A percentile compares a stretch with the other conserved stretches of the same genome.
These are phyloP conservation scores for Drosophila orosa DNA, from an alignment of 1,140 invertebrate genomes.

Conservation along the genomic window DNA sequence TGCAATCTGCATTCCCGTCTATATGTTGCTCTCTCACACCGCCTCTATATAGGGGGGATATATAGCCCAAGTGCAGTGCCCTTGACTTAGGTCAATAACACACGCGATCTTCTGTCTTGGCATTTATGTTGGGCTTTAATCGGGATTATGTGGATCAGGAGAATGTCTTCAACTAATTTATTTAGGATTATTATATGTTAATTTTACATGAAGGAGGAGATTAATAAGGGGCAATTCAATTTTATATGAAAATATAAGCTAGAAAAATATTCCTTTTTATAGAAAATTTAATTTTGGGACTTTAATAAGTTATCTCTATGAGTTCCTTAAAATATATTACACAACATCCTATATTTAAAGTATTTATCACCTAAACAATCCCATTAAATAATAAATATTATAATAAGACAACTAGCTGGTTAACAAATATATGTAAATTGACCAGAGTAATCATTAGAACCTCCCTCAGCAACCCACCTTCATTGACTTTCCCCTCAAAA, in stretches of 20 bases:
- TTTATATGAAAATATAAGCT: neutral
- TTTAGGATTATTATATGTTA: neutral
- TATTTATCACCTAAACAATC: neutral
- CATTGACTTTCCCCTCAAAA: neutral
- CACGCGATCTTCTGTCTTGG: conserved; percentile 7
- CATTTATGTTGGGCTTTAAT: neutral
- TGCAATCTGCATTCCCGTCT: conserved; percentile 43
- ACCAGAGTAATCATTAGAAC: neutral
- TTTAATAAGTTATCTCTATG: too few relatives aligned
- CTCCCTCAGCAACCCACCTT: neutral
- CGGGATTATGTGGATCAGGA: neutral
- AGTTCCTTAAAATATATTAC: neutral
- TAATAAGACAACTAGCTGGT: too few relatives aligned
- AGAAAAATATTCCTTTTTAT: neutral
- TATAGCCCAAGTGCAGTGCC: conserved; percentile 54
- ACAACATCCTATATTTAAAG: neutral
- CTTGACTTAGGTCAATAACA: conserved; percentile 70
- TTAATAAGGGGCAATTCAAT: neutral
- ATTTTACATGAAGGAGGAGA: neutral
- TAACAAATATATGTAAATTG: neutral
- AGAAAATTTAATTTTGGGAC: too few relatives aligned
- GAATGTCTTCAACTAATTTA: neutral
- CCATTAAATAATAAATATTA: neutral
- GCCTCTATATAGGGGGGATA: neutral
- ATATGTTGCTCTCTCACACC: conserved; percentile 20